Evolutionary conservation across 2,113 vertebrate species (phyloP), one percentile per base, ranked within the genome.

Genomic region (Dendropsophus ebraccatus): DNA sequence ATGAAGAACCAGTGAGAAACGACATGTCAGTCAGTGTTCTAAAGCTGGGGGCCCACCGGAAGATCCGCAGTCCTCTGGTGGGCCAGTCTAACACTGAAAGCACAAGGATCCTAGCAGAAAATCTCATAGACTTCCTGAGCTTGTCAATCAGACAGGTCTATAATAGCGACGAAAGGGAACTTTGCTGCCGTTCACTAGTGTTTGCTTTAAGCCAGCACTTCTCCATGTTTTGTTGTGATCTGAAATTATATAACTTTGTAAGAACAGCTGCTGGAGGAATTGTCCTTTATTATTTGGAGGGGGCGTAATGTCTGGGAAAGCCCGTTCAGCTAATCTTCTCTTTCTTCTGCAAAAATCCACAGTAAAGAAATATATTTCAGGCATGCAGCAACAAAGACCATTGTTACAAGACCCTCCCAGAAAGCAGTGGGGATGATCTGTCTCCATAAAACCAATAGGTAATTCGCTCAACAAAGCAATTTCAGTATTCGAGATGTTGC

Each of bases 351-450:
- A 62, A 50, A 67, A 70, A 45, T 35, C 56, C 73, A 65, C 16
- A 84, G 28, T n/a, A 50, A 78, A 85, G 30, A 77, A 62, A 58
- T 74, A 14, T 62, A 85, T 60, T 76, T 76, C 14, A 69, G 83
- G 30, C 83, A 78, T 67, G 83, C 76, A 78, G 45, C 45, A 79
- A 67, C 83, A 69, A 37, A 72, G 58, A 47, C 37, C 32, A 77
- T 52, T 77, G 74, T 84, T 62, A 19, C 30, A 56, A 19, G 45
- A 85, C 30, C 83, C 47, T 85, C 74, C 83, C 45, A 49, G 37
- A 35, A 21, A 75, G 32, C 69, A 69, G 21, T 45, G 21, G 50
- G 47, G 83, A 76, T 52, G 56, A 78, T 79, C 60, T 50, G 75
- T 37, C 23, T 69, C 19, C 5, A 47, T 56, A 84, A 49, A 50